Conservation (phyloP, 23 tunicate genomes). For the Trididemnum clinides region DNA sequence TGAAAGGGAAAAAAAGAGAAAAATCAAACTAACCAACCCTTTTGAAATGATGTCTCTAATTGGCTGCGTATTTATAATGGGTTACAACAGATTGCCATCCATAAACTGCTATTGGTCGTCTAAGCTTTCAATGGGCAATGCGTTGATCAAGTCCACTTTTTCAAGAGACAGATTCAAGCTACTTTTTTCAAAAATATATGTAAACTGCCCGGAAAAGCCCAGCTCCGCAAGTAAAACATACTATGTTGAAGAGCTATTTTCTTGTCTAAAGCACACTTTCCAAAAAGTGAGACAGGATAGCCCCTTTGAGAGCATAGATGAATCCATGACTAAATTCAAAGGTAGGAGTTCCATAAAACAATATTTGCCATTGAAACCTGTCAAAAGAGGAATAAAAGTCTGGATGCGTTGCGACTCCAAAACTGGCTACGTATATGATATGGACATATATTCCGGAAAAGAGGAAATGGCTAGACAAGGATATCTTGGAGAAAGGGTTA, state of each 20-base stretch:
- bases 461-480: conserved; percentile 6
- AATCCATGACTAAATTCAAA: conserved; percentile 26
- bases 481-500: conserved; percentile 32
- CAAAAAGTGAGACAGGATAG: conserved; percentile 30
- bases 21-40: conserved; percentile 32
- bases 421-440: conserved; percentile 28
- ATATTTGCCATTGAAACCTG: conserved; percentile 30
- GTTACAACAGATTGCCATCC: conserved; percentile 30
- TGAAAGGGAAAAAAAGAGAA: conserved; percentile 16
- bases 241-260: conserved; percentile 20
- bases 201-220: conserved; percentile 14
- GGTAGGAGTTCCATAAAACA: conserved; percentile 19
- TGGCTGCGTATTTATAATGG: conserved; percentile 20
- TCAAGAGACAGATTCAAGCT: conserved; percentile 33
- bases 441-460: conserved; percentile 27
- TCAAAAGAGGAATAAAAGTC: conserved; percentile 34
- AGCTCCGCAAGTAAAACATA: conserved; percentile 6
- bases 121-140: conserved; percentile 23
- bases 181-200: conserved; percentile 34
- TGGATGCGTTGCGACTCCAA: conserved; percentile 34
- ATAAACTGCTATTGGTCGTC: conserved; percentile 20
- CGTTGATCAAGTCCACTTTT: conserved; percentile 18
- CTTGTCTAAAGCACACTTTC: conserved; percentile 30
- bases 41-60: conserved; percentile 23
- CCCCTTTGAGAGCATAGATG: conserved; percentile 20